These are phyloP conservation scores for Petrolisthes manimaculis DNA, from an alignment of 2,888 invertebrate species.

Conservation along the genomic window DNA sequence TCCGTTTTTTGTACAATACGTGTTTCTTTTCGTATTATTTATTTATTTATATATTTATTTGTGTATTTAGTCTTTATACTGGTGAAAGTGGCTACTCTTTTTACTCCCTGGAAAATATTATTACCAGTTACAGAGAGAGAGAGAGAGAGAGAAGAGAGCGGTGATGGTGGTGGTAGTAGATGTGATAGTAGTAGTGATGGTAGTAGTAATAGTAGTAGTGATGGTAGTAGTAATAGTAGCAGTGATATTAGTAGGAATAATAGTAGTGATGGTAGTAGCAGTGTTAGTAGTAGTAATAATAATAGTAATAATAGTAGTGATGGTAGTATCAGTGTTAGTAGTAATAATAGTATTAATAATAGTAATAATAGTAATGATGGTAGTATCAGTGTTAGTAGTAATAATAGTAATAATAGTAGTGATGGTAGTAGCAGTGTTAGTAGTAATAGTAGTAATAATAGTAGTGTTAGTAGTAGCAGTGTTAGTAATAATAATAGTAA, in stretches of 20 bases:
- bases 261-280: neutral
- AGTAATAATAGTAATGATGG: too few relatives aligned
- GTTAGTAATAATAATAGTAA: neutral
- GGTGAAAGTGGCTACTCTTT: too few relatives aligned
- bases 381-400: neutral
- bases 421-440: neutral
- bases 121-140: neutral
- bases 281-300: neutral
- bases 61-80: too few relatives aligned
- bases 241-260: neutral
- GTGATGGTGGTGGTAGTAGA: neutral
- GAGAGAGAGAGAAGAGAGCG: conserved; percentile 2
- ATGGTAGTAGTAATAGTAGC: neutral
- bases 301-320: neutral
- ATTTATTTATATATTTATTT: too few relatives aligned
- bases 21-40: too few relatives aligned
- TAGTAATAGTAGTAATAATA: too few relatives aligned
- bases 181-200: neutral
- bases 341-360: too few relatives aligned
- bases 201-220: neutral
- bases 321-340: too few relatives aligned
- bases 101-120: too few relatives aligned
- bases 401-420: neutral
- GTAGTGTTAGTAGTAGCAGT: too few relatives aligned
- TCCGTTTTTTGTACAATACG: too few relatives aligned